Base-by-base conservation (phyloP, 2,113 vertebrate genomes). In the Gymnarchus niloticus region DNA sequence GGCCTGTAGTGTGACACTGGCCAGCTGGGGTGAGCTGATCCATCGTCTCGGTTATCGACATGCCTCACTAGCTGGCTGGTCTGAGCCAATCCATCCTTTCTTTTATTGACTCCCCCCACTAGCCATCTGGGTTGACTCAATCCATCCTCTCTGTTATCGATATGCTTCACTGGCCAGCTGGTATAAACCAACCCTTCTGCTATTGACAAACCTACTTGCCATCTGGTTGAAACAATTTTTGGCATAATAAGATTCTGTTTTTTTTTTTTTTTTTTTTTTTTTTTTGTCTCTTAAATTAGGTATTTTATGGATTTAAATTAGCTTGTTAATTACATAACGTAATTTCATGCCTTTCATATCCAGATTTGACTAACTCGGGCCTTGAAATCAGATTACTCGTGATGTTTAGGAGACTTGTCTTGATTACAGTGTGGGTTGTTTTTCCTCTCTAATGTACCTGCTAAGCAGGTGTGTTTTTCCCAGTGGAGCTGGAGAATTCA, bases 171-270 rank as follows among this genome's bases (percentile, higher is more conserved):
- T 82, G 51, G 51, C 80, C 80, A 82, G 48, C 80, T 82, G 80
- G 80, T 82, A 33, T 82, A 52, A 82, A 82, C 49, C 51, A 78
- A 51, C 48, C 80, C 51, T 33, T 82, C 77, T 54, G 48, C 28
- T 82, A 54, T 82, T 54, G 49, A 82, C 25, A 82, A 51, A 48
- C 80, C 49, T 82, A 82, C 80, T 54, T n/a, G 25, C 80, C 80
- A 82, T 82, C 80, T 82, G 80, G 80, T 82, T 82, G 48, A 82
- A 82, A 82, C 80, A 82, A 21, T 51, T 82, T 78, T 78, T 78
- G 76, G 76, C 76, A 48, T 78, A 78, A 78, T 78, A n/a, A 51
- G 80, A 82, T 82, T 52, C 51, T 54, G 80, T n/a, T 23, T 28
- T 82, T 82, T n/a, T n/a, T 54, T 23, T 65, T 17, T 65, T 6